Percentiles rank a stretch among this genome's conserved stretches.
These are phyloP conservation scores for Thelaira solivaga DNA, from an alignment of 2,888 invertebrate species.

Conservation along the genomic window DNA sequence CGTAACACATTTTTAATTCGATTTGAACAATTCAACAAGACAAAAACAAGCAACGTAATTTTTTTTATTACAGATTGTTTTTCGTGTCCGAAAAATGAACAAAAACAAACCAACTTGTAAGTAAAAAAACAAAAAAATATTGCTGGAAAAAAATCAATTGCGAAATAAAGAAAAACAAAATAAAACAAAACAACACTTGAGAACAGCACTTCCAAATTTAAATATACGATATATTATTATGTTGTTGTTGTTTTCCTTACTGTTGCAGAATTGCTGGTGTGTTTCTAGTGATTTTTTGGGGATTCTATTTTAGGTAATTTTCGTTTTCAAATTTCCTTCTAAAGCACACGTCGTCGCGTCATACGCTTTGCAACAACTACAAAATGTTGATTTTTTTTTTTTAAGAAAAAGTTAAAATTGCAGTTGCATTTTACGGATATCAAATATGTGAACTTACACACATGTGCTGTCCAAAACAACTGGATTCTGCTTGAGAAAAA, in stretches of 20 bases:
- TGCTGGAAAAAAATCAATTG: constrained; percentile 39
- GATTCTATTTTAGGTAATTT: not conserved
- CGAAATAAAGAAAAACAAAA: too few species aligned
- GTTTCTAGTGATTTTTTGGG: constrained; percentile 8
- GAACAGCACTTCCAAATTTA: constrained; percentile 11
- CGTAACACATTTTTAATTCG: constrained; percentile 57
- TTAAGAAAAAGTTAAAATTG: constrained; percentile 18
- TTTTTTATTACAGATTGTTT: not conserved
- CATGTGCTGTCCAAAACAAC: constrained; percentile 50
- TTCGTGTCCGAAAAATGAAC: not conserved
- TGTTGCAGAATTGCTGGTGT: constrained; percentile 20
- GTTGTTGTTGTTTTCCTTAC: not conserved
- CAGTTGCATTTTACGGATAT: constrained; percentile 46
- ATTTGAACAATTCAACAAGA: constrained; percentile 51
- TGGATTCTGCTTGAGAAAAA: constrained; percentile 23
- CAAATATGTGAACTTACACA: constrained; percentile 52
- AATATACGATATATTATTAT: not conserved
- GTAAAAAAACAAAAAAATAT: constrained; percentile 20
- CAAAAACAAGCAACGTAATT: not conserved
- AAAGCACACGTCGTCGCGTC: constrained; percentile 20
- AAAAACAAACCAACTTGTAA: constrained; percentile 14
- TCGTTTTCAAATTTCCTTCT: constrained; percentile 12
- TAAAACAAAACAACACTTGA: constrained; percentile 2
- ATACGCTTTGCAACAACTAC: constrained; percentile 17
- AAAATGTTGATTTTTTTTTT: constrained; percentile 25